phyloP scores from a whole-genome alignment of 2,888 invertebrate species.

The Mimumesa dahlbomi region DNA sequence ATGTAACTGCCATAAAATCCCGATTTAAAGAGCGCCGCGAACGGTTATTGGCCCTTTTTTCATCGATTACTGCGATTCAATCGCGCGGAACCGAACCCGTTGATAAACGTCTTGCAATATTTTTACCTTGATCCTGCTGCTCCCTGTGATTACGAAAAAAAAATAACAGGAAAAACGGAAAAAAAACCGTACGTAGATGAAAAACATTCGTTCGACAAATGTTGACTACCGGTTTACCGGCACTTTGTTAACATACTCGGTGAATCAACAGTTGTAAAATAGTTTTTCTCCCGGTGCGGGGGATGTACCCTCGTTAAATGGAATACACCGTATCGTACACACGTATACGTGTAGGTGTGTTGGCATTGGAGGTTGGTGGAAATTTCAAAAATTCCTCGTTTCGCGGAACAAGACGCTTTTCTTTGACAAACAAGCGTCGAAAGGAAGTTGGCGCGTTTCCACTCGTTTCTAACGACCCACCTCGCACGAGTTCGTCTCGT shows the following conservation, averaged over 20 bases:
- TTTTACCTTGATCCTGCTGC: not conserved
- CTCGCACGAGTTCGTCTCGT: slow-evolving; percentile 53
- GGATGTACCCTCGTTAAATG: no score
- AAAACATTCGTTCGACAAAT: not conserved
- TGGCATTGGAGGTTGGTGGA: no score
- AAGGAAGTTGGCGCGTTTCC: slow-evolving; percentile 57
- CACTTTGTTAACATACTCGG: no score
- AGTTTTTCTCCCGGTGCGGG: no score
- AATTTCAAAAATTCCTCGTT: slow-evolving; percentile 8
- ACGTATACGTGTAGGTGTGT: no score
- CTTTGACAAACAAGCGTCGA: slow-evolving; percentile 49
- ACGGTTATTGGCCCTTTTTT: slow-evolving; percentile 30
- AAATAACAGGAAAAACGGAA: not conserved
- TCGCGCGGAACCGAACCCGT: slow-evolving; percentile 26
- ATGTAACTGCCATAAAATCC: slow-evolving; percentile 44
- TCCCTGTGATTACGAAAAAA: not conserved
- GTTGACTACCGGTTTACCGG: no score
- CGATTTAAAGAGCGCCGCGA: slow-evolving; percentile 47
- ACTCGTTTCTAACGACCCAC: slow-evolving; percentile 52
- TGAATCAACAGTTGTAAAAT: no score
- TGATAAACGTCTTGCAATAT: slow-evolving; percentile 42
- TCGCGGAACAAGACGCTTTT: slow-evolving; percentile 20
- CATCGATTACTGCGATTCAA: slow-evolving; percentile 31
- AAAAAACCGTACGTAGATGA: not conserved
- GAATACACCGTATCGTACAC: no score